A percentile compares a stretch with the other conserved stretches of the same genome.
phyloP scores from a whole-genome alignment of 2,797 vertebrate species.

The Pterois miles region DNA sequence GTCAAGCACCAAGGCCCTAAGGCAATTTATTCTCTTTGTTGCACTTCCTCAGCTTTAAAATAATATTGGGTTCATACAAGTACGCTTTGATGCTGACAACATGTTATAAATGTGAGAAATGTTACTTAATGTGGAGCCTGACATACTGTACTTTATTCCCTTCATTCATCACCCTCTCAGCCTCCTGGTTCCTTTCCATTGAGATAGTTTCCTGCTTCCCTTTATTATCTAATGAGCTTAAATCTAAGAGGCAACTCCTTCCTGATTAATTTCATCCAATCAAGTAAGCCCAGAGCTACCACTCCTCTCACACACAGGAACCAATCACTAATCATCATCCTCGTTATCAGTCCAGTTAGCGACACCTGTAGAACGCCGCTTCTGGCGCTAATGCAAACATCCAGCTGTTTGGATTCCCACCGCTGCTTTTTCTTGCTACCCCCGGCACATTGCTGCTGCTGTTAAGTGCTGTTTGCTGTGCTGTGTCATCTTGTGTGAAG shows the following conservation, averaged over 20 bases:
- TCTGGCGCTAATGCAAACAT: constrained; percentile 27
- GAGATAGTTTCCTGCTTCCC: neutral
- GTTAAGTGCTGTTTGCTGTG: constrained; percentile 32
- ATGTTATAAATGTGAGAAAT: constrained; percentile 3
- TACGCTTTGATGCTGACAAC: neutral
- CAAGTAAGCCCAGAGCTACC: constrained; percentile 23
- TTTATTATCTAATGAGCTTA: constrained; percentile 38
- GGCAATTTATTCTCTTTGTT: neutral
- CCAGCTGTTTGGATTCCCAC: constrained; percentile 36
- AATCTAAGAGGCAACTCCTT: constrained; percentile 25
- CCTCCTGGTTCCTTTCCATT: constrained; percentile 23
- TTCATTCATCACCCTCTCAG: constrained; percentile 17
- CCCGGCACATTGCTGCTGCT: constrained; percentile 7
- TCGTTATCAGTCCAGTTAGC: constrained; percentile 59
- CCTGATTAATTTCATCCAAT: constrained; percentile 38
- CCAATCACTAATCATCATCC: constrained; percentile 42
- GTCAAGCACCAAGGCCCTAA: neutral
- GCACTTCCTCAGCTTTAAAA: neutral
- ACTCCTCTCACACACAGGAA: constrained; percentile 27
- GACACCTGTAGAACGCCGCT: constrained; percentile 22
- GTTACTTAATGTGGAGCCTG: neutral
- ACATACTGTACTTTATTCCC: neutral
- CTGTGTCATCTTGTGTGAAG: constrained; percentile 21
- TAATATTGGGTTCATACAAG: neutral
- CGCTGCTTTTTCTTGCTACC: neutral